Base-by-base conservation (phyloP, 2,797 vertebrate species). In the Rhincodon typus region DNA sequence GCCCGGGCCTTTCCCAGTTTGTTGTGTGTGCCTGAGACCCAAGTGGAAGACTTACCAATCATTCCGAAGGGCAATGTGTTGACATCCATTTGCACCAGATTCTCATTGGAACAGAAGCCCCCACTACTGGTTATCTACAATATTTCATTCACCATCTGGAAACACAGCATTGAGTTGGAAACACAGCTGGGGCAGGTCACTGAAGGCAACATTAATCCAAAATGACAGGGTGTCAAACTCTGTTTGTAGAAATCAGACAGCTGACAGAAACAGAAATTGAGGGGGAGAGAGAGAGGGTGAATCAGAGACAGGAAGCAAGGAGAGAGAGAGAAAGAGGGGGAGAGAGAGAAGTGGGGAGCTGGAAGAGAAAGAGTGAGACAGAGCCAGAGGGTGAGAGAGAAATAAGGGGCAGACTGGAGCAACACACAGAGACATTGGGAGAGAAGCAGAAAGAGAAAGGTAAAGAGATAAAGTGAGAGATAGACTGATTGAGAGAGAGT, bases 21-120 rank as follows among this genome's bases (percentile, higher is more conserved):
- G 27, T 34, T 30, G 27, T 72, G 70, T 62, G 86, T 57, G 30
- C 46, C 66, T 0, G 34, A 17, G 25, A 62, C 6, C 3, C 66
- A 25, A 70, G 7, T 2, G 30, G 0, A 0, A 74, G 46, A 97
- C 98, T 82, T 96, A 98, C 98, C 98, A 10, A 98, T 97, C 96
- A 98, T 98, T 38, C 98, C 98, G 1, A 98, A 99, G 0, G 98
- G 99, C 96, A 99, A 97, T 5, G 96, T 96, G 0, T 97, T 94
- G 50, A 98, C 96, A 0, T 97, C 95, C 97, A 98, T 96, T 72
- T 99, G 97, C 97, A 98, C 90, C 84, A 99, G 97, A 25, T 98
- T 98, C 0, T 99, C 98, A 0, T 99, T 99, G 0, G 98, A 98
- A 0, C 98, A 98, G 97, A 99, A 99, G 3, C 98, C 98, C 0